phyloP scores from a whole-genome alignment of 2,888 invertebrate genomes.

The Diaphora mendica region DNA sequence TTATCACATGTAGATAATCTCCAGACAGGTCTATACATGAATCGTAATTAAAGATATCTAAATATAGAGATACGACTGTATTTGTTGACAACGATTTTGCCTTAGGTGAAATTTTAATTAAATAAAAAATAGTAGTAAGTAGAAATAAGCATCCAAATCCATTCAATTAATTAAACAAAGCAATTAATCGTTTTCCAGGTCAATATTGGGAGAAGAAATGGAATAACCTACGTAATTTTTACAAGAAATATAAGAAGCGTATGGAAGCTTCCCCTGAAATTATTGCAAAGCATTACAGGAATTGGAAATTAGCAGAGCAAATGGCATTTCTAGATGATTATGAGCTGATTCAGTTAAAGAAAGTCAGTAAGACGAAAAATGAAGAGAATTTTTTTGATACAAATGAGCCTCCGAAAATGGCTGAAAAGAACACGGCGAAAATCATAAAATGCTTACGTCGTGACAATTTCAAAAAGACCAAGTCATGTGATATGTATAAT shows the following conservation, averaged over 20 bases:
- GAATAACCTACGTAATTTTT: background rate
- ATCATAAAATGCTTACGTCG: background rate
- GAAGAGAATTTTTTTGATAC: background rate
- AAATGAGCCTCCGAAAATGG: background rate
- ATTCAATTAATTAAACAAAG: background rate
- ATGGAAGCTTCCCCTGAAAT: background rate
- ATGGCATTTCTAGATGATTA: background rate
- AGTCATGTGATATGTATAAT: constrained; percentile 5
- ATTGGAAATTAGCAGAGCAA: constrained; percentile 3
- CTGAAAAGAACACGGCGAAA: background rate
- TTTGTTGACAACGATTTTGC: background rate
- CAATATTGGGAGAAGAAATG: constrained; percentile 4
- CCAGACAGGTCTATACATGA: background rate
- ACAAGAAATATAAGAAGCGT: background rate
- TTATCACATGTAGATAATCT: background rate
- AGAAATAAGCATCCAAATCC: background rate
- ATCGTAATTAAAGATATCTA: background rate
- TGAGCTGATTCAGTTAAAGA: background rate
- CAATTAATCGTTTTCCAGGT: background rate
- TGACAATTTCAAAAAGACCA: constrained; percentile 5
- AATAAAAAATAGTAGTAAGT: background rate
- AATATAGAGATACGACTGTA: background rate
- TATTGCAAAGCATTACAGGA: background rate
- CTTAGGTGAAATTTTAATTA: background rate
- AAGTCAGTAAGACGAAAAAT: background rate